These are phyloP conservation scores for Chunga burmeisteri DNA, from an alignment of 2,113 vertebrate genomes.

Conservation along the genomic window DNA sequence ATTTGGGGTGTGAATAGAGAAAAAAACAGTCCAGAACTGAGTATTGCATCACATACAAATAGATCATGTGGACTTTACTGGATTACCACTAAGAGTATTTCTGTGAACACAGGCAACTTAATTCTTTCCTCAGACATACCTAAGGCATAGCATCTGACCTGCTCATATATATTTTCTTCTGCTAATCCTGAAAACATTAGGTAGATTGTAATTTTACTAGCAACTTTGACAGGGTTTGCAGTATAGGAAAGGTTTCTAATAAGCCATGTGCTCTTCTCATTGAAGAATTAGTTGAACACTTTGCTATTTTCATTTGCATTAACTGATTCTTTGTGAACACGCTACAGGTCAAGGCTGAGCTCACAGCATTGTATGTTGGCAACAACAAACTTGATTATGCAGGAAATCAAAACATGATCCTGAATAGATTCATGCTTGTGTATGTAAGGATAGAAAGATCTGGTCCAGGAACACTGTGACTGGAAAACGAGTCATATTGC, in stretches of 20 bases:
- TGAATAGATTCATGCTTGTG: not conserved
- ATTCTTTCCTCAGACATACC: not conserved
- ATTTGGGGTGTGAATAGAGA: not conserved
- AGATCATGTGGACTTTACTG: not conserved
- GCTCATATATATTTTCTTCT: not conserved
- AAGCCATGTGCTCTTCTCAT: not conserved
- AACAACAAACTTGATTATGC: not conserved
- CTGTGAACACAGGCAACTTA: not conserved
- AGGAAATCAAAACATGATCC: not conserved
- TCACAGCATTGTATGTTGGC: not conserved
- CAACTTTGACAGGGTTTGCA: not conserved
- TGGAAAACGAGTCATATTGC: not conserved
- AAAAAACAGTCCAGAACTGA: not conserved
- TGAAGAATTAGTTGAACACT: not conserved
- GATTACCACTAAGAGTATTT: not conserved
- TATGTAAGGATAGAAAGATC: not conserved
- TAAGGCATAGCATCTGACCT: not conserved
- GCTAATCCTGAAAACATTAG: not conserved
- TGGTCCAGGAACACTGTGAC: not conserved
- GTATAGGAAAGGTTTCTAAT: not conserved
- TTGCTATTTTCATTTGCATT: not conserved
- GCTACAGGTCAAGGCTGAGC: not conserved
- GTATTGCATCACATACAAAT: not conserved
- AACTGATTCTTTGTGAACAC: not conserved
- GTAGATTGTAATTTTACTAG: not conserved